Evolutionary conservation across 2,113 vertebrate species (phyloP).

Genomic region (Fregata magnificens): DNA sequence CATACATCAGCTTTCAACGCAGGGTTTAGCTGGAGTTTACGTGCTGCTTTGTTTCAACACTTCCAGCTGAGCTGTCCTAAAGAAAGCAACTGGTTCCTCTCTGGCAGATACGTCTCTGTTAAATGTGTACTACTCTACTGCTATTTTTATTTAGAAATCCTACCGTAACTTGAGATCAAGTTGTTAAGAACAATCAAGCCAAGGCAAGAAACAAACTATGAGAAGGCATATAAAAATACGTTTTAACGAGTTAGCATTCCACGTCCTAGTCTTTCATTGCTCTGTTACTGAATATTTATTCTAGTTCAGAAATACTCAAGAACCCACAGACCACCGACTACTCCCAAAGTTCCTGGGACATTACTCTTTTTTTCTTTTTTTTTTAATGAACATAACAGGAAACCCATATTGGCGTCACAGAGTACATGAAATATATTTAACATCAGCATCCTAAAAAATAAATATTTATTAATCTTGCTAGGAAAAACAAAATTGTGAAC

Average conservation of each 20-base stretch:
- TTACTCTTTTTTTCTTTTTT: not conserved
- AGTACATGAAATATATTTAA: constrained; percentile 25
- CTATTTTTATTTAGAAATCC: constrained; percentile 18
- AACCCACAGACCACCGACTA: not conserved
- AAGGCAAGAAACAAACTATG: not conserved
- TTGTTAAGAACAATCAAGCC: not conserved
- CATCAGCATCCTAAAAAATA: not conserved
- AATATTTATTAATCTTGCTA: not conserved
- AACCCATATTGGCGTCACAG: not conserved
- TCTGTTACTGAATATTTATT: not conserved
- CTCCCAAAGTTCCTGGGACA: not conserved
- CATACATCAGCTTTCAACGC: not conserved
- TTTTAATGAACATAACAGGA: constrained; percentile 27
- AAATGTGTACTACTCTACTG: not conserved
- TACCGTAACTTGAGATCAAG: not conserved
- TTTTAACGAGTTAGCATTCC: not conserved
- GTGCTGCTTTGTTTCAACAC: not conserved
- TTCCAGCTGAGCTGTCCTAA: not conserved
- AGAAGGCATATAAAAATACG: not conserved
- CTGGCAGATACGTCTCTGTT: not conserved
- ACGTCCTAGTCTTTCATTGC: not conserved
- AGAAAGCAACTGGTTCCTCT: not conserved
- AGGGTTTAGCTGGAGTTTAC: not conserved
- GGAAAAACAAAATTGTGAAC: not conserved
- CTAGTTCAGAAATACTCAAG: not conserved